Base-by-base conservation (phyloP, 2,797 vertebrate genomes). In the Mallotus villosus region DNA sequence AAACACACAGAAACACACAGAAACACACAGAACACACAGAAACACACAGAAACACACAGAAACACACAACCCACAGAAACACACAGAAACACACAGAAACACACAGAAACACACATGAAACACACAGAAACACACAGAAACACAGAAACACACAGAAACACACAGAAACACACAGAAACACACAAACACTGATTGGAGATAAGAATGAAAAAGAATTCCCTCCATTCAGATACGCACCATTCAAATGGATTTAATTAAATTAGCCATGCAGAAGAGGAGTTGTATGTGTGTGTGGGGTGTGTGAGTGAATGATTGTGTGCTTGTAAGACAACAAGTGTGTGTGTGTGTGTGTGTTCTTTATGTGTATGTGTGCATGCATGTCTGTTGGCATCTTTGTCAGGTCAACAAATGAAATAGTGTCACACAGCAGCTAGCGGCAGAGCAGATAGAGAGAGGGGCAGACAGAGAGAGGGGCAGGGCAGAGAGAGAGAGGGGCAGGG, bases 371-470 rank as follows among this genome's bases (percentile, higher is more conserved):
- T 51, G 25, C 34, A 11, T 64, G 34, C 17, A 17, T 66, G 32
- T 73, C 63, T 73, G 61, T 59, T 51, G 59, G 51, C 37, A 51
- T 73, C 49, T 73, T 60, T 71, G 69, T 73, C 27, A 59, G 55
- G 24, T 29, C 22, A 12, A 8, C 11, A 49, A 24, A 7, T 53
- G 14, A n/a, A 21, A 11, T 8, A 19, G 41, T 4, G 22, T 1
- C 11, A 9, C 37, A 41, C 37, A 41, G 37, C 9, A 41, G 37
- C 37, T 12, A 12, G 37, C 12, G 11, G 1, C 12, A 7, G 8
- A 1, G 17, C 51, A 59, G 58, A 59, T 7, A 22, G 58, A 21
- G n/a, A 59, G 16, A 58, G 9, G 21, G 57, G n/a, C 19, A 58
- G 57, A 2, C 16, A n/a, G n/a, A n/a, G 17, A 57, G 12, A 57